Conservation (phyloP, 2,888 invertebrate genomes). For the Philonicus albiceps region DNA sequence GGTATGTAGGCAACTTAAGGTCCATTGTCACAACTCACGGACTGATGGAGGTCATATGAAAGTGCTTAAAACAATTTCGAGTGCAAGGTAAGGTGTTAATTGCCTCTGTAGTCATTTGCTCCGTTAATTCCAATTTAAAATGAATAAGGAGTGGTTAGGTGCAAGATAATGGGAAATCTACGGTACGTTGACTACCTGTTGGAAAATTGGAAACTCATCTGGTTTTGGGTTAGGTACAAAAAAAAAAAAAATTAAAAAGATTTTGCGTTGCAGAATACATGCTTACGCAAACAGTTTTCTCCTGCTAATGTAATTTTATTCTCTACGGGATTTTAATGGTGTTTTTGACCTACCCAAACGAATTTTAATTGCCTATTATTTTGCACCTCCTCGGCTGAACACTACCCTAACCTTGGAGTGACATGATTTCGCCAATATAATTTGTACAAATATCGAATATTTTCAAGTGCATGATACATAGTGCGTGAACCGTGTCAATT, state of each 20-base stretch:
- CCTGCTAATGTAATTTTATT: neutral
- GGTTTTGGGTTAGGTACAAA: neutral
- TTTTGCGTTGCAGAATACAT: neutral
- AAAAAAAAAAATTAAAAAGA: neutral
- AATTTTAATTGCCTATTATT: neutral
- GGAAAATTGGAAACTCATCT: neutral
- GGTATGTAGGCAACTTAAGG: neutral
- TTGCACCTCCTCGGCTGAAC: neutral
- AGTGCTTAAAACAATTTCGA: conserved; percentile 22
- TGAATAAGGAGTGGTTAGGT: neutral
- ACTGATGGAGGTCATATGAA: conserved; percentile 31
- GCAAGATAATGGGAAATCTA: neutral
- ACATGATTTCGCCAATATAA: neutral
- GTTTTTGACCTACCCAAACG: neutral
- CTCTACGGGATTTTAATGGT: neutral
- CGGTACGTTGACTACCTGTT: neutral
- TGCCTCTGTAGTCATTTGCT: neutral
- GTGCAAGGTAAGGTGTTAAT: conserved; percentile 5
- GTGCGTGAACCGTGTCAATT: neutral
- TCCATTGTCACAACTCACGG: neutral
- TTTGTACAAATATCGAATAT: neutral
- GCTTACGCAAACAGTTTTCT: neutral
- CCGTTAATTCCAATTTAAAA: neutral
- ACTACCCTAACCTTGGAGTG: neutral
- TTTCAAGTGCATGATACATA: neutral